Evolutionary conservation across 2,113 vertebrate genomes (phyloP), one percentile per base, ranked within the genome.

Genomic region (Dunckerocampus dactyliophorus): DNA sequence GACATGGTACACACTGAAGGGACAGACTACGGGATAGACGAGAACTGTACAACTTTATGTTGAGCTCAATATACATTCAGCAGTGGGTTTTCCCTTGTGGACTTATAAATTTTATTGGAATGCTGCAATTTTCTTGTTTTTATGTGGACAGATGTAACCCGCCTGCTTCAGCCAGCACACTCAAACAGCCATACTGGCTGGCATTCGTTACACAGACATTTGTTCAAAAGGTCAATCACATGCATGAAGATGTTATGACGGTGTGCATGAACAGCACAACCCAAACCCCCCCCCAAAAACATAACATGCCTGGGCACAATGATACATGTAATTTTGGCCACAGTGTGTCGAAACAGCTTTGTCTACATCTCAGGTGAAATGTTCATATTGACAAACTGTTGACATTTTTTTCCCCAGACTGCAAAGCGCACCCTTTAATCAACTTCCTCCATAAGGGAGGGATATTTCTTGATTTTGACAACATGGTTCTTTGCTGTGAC

Each of bases 331-430:
- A 17, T 47, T 59, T 31, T 46, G 11, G 19, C 14, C 48, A 51
- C 57, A 58, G 55, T 21, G 49, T 57, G 53, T n/a, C 21, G 8
- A 66, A 65, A 58, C 37, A 1, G 6, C 53, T 43, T 54, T 46
- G 49, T 16, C 12, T 57, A 24, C 8, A 3, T 70, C 47, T 43
- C 19, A 46, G 58, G 47, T 62, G 53, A 53, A 67, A 69, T 54
- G 50, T 70, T 77, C 53, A 39, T 67, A 63, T 63, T 22, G 69
- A 69, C 62, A 62, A 74, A 65, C 45, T 51, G 59, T 63, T 59
- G 31, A 43, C 0, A 43, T 65, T 69, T 60, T 31, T 51, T n/a
- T 5, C 39, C 39, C 34, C 57, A 22, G 15, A 59, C 58, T 54
- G 54, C 16, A 2, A 57, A 1, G 14, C 8, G 55, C 1, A 2